Evolutionary conservation across 2,797 vertebrate species (phyloP).

Genomic region (Enteromius paludinosus): DNA sequence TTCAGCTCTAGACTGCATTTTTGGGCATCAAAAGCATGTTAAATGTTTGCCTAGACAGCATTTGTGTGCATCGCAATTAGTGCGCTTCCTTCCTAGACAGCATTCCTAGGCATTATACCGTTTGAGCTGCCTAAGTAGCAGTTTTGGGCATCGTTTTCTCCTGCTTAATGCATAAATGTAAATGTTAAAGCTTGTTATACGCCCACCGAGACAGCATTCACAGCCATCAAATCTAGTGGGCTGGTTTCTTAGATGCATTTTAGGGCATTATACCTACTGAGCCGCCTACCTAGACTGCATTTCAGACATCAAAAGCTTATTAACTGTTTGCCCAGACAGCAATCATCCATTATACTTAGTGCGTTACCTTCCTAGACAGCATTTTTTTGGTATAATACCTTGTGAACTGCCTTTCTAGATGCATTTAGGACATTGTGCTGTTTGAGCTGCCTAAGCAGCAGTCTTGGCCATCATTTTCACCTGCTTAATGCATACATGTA

Average conservation of each 20-base stretch:
- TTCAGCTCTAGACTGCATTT: neutral
- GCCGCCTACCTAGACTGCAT: neutral
- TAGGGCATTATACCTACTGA: neutral
- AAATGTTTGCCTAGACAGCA: neutral
- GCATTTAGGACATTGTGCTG: neutral
- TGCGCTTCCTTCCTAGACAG: neutral
- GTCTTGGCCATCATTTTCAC: neutral
- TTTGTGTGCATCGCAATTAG: neutral
- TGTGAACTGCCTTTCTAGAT: neutral
- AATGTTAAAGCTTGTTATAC: constrained; percentile 23
- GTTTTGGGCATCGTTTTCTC: neutral
- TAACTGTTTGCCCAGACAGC: neutral
- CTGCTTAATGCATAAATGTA: constrained; percentile 13
- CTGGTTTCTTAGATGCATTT: constrained; percentile 7
- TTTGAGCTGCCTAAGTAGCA: neutral
- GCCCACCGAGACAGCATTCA: constrained; percentile 1
- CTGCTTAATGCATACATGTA: neutral
- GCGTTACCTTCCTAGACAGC: neutral
- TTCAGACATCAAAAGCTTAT: constrained; percentile 20
- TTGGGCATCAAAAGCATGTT: neutral
- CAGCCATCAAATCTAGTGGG: neutral
- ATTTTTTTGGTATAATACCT: neutral
- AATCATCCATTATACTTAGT: constrained; percentile 6
- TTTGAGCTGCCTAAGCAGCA: neutral
- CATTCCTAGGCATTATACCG: neutral